A percentile compares a stretch with the other conserved stretches of the same genome.
Conservation (phyloP, 2,888 invertebrate species). For the Drosophila siamana region DNA sequence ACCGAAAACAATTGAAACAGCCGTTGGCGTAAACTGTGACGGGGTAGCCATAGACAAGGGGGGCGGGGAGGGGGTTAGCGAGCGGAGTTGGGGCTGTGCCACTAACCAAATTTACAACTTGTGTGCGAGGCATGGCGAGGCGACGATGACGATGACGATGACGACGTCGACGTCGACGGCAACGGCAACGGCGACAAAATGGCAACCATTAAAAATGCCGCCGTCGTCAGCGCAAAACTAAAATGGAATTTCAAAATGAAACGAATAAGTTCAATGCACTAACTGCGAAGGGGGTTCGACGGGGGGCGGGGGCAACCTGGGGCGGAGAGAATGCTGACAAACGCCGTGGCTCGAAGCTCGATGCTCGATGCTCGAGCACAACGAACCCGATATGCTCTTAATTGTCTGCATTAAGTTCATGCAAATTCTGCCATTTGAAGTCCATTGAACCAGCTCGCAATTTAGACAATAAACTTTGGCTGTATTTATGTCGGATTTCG, state of each 20-base stretch:
- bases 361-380: constrained; percentile 25
- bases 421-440: background rate
- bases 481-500: background rate
- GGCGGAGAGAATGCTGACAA: no score
- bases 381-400: constrained; percentile 48
- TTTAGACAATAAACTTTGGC: background rate
- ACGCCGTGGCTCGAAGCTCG: no score
- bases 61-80: background rate
- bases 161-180: constrained; percentile 25
- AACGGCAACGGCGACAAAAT: constrained; percentile 45
- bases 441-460: constrained; percentile 7
- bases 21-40: constrained; percentile 48
- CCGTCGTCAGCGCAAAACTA: constrained; percentile 49
- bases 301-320: no score
- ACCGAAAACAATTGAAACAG: constrained; percentile 62
- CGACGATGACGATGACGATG: constrained; percentile 22
- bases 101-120: constrained; percentile 75
- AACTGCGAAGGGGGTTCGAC: background rate
- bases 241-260: constrained; percentile 55
- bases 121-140: constrained; percentile 33
- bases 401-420: constrained; percentile 5
- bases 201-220: constrained; percentile 70
- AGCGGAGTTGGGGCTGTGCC: constrained; percentile 8
- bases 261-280: constrained; percentile 56
- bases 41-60: background rate